phyloP scores from a whole-genome alignment of 2,113 vertebrate genomes.

The Symphodus melops region DNA sequence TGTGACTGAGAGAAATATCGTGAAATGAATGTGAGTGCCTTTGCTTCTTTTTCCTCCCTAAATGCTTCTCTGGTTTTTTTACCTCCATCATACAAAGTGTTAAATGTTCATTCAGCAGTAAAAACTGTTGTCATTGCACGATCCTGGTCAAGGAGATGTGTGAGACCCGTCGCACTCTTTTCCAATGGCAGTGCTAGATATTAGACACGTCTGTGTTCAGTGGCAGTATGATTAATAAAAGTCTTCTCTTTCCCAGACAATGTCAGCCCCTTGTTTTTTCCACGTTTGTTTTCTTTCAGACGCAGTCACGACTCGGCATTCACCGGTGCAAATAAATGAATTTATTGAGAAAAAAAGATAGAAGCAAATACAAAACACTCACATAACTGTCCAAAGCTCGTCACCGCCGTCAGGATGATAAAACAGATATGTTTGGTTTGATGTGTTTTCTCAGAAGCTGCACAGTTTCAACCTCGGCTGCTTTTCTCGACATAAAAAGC shows the following conservation, averaged over 20 bases:
- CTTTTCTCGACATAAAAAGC: constrained; percentile 66
- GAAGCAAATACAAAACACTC: constrained; percentile 83
- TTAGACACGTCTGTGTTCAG: constrained; percentile 14
- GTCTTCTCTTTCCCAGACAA: background rate
- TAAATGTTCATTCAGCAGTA: constrained; percentile 18
- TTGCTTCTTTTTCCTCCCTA: background rate
- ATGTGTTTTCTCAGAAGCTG: constrained; percentile 45
- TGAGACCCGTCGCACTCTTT: background rate
- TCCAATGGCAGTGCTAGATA: constrained; percentile 8
- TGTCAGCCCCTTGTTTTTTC: background rate
- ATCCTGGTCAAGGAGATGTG: background rate
- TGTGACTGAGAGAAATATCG: constrained; percentile 1
- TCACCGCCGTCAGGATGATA: constrained; percentile 66
- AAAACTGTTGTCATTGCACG: background rate
- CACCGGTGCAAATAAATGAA: constrained; percentile 79
- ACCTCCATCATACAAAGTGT: background rate
- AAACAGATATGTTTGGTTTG: constrained; percentile 67
- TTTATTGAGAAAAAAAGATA: constrained; percentile 80
- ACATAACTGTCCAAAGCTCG: constrained; percentile 75
- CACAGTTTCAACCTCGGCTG: constrained; percentile 62
- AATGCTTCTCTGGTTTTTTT: background rate
- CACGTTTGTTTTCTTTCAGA: background rate
- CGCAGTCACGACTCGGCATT: constrained; percentile 40
- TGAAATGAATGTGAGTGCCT: constrained; percentile 22
- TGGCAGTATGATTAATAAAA: constrained; percentile 47